Percentiles rank a stretch among this genome's conserved stretches.
phyloP scores from a whole-genome alignment of 1,140 invertebrate genomes.

The Harpegnathos saltator region DNA sequence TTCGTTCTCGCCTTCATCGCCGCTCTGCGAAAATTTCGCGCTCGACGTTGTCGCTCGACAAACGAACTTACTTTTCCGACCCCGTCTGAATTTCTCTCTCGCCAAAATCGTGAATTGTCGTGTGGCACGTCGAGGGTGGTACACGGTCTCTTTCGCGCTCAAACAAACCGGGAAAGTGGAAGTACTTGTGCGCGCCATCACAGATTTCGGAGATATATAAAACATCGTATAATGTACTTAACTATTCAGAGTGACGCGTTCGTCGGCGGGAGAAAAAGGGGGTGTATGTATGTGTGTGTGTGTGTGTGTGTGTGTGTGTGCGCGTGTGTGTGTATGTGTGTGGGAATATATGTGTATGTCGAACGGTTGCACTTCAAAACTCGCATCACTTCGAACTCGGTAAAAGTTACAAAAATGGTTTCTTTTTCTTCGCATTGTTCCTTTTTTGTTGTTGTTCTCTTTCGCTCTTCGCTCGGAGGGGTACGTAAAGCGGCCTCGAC shows the following conservation, averaged over 20 bases:
- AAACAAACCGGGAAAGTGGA: constrained; percentile 34
- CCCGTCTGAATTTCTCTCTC: too few relatives aligned
- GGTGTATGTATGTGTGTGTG: too few relatives aligned
- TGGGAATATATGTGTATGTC: too few relatives aligned
- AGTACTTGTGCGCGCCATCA: constrained; percentile 29
- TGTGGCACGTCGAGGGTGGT: neutral
- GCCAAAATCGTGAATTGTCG: too few relatives aligned
- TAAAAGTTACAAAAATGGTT: constrained; percentile 42
- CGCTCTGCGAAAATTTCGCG: too few relatives aligned
- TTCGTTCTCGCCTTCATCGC: too few relatives aligned
- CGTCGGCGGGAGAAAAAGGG: neutral
- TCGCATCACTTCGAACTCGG: neutral
- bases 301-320: too few relatives aligned
- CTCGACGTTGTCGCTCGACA: too few relatives aligned
- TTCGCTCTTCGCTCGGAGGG: neutral
- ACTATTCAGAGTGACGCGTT: constrained; percentile 38
- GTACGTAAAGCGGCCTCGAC: neutral
- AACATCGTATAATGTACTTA: constrained; percentile 18
- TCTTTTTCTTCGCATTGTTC: too few relatives aligned
- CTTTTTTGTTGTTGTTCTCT: neutral
- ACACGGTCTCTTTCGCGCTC: constrained; percentile 9
- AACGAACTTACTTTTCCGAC: too few relatives aligned
- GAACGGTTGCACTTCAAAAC: neutral
- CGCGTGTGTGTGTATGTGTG: too few relatives aligned
- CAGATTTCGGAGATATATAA: constrained; percentile 39